These are phyloP conservation scores for Myzus persicae DNA, from an alignment of 1,140 invertebrate genomes.

Conservation along the genomic window DNA sequence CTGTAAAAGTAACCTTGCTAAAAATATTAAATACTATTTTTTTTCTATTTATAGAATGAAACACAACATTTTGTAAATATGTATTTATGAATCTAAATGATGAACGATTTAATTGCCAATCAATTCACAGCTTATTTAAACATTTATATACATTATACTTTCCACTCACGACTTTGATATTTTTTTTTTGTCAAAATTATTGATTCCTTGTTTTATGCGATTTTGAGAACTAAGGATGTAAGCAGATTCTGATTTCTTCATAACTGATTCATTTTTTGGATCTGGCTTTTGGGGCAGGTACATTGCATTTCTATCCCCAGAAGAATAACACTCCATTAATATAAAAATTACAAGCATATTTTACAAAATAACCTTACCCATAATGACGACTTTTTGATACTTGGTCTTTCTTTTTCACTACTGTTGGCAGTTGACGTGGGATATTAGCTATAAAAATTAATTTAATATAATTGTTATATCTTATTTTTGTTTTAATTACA, in stretches of 20 bases:
- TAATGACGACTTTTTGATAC: background rate
- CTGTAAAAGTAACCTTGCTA: background rate
- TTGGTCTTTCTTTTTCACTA: constrained; percentile 31
- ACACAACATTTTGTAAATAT: background rate
- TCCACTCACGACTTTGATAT: constrained; percentile 32
- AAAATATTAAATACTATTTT: background rate
- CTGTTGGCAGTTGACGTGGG: background rate
- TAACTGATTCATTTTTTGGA: background rate
- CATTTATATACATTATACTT: background rate
- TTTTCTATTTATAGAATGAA: background rate
- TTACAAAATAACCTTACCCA: constrained; percentile 17
- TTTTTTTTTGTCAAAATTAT: constrained; percentile 1
- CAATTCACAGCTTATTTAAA: constrained; percentile 21
- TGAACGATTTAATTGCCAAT: background rate
- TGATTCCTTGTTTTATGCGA: constrained; percentile 19
- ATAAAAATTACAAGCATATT: background rate
- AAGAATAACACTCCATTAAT: background rate
- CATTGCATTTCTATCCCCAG: background rate
- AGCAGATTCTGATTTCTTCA: constrained; percentile 36
- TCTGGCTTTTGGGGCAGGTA: constrained; percentile 15
- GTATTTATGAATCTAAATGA: background rate
- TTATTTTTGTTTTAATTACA: background rate
- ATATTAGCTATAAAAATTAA: constrained; percentile 42
- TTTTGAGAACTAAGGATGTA: constrained; percentile 8
- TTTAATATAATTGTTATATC: background rate